A percentile compares a stretch with the other conserved stretches of the same genome.
Conservation (phyloP, 2,113 vertebrate genomes). For the Eretmochelys imbricata region DNA sequence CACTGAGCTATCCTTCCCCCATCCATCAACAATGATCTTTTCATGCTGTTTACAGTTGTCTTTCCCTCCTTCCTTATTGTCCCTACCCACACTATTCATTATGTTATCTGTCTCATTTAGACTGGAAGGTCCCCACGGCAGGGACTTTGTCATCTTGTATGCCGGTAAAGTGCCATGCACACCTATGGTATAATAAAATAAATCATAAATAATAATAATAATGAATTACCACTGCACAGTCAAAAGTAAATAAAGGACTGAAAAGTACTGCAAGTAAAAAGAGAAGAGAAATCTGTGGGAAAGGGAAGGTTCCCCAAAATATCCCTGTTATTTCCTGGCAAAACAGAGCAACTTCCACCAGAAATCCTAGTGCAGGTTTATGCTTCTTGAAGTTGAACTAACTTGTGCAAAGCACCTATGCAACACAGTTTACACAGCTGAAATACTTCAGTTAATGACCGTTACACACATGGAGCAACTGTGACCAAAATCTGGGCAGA, state of each 20-base stretch:
- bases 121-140: background rate
- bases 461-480: background rate
- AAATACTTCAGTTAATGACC: background rate
- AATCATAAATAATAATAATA: background rate
- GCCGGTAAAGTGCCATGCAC: background rate
- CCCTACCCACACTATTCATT: background rate
- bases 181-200: background rate
- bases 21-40: background rate
- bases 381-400: background rate
- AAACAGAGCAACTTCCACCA: background rate
- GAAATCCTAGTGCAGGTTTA: background rate
- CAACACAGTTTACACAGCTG: background rate
- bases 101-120: background rate
- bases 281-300: background rate
- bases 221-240: background rate
- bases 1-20: no score
- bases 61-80: background rate
- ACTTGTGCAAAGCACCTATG: background rate
- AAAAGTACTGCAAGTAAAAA: background rate
- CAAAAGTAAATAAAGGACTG: background rate
- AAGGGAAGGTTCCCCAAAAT: background rate
- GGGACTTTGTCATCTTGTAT: background rate
- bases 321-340: background rate
- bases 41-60: background rate
- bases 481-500: background rate